These are phyloP conservation scores for Catostomus latipinnis DNA, from an alignment of 2,797 vertebrate genomes.

Conservation along the genomic window DNA sequence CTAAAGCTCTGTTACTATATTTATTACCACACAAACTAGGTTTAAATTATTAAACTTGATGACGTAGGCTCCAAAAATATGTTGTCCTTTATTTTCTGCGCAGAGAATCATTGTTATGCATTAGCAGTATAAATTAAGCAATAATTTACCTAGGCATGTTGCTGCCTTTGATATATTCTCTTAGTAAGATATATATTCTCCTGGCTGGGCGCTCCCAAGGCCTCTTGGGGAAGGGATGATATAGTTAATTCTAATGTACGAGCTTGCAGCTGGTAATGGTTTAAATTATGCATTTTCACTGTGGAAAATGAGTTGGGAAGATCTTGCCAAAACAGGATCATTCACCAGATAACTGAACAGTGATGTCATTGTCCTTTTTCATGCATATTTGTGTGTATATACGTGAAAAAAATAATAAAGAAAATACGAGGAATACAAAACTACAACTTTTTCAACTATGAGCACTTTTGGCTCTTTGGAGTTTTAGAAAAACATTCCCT, in stretches of 20 bases:
- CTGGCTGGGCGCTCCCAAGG: constrained; percentile 81
- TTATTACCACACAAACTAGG: constrained; percentile 92
- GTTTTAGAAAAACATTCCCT: not conserved
- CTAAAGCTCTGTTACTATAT: constrained; percentile 87
- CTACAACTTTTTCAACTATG: not conserved
- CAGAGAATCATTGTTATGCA: constrained; percentile 90
- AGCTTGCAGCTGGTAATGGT: constrained; percentile 85
- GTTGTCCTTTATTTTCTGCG: constrained; percentile 90
- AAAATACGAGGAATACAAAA: not conserved
- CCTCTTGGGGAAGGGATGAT: constrained; percentile 82
- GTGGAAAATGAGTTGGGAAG: constrained; percentile 72
- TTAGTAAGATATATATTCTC: constrained; percentile 88
- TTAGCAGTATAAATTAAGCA: constrained; percentile 96
- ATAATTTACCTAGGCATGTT: constrained; percentile 92
- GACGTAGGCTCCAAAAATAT: constrained; percentile 88
- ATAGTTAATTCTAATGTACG: constrained; percentile 93
- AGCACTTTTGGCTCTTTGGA: not conserved
- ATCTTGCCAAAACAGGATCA: constrained; percentile 77
- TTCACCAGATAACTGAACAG: constrained; percentile 72
- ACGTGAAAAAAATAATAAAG: not conserved
- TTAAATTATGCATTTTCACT: constrained; percentile 86
- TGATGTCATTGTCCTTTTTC: constrained; percentile 71
- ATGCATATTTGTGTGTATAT: constrained; percentile 17
- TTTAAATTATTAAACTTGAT: constrained; percentile 97
- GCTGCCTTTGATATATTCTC: constrained; percentile 86